Conservation (phyloP, 2,797 vertebrate species). For the Muraenolepis orangiensis region DNA sequence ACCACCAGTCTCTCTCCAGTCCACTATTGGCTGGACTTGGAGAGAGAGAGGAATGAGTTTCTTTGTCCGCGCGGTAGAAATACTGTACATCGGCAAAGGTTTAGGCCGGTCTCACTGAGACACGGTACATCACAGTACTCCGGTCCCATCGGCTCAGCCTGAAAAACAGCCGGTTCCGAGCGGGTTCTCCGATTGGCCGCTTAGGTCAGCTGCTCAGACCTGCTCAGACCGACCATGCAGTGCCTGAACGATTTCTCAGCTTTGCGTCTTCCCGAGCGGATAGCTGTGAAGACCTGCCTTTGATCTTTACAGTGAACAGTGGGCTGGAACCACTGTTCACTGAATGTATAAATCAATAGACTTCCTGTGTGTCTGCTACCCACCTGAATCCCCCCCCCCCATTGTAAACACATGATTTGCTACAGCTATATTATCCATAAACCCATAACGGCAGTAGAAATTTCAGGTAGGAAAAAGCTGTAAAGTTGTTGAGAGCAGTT, state of each 20-base stretch:
- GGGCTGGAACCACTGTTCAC: too few relatives aligned
- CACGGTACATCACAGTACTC: not conserved
- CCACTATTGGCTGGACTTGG: conserved; percentile 46
- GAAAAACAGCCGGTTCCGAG: not conserved
- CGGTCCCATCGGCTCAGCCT: not conserved
- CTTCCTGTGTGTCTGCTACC: not conserved
- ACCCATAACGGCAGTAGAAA: not conserved
- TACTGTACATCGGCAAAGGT: not conserved
- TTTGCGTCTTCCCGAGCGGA: not conserved
- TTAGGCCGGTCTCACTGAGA: not conserved
- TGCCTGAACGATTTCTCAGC: not conserved
- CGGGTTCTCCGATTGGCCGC: not conserved
- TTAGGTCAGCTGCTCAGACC: not conserved
- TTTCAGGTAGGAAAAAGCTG: not conserved
- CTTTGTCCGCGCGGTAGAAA: conserved; percentile 47
- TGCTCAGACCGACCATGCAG: not conserved
- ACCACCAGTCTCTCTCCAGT: too few relatives aligned
- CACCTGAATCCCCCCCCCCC: not conserved
- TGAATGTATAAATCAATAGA: not conserved
- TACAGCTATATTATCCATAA: not conserved
- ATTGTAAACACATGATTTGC: not conserved
- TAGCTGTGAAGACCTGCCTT: not conserved
- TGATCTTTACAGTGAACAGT: not conserved
- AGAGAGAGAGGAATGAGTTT: conserved; percentile 45
- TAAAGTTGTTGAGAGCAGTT: not conserved